Evolutionary conservation across 2,113 vertebrate species (phyloP).

Genomic region (Tragelaphus scriptus): DNA sequence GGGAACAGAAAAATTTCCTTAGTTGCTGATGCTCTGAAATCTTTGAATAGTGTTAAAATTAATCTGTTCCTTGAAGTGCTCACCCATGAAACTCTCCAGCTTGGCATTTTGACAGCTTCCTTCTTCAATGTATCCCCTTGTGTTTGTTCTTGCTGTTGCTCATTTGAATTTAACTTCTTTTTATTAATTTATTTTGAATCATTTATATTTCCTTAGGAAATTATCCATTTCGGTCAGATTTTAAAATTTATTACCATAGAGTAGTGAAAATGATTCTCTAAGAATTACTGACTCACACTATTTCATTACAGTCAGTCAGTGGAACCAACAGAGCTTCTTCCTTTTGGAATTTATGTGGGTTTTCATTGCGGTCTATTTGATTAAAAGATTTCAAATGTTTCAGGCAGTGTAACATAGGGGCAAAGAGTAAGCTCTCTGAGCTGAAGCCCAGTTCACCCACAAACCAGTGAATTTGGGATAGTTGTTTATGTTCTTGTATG

Average conservation of each 20-base stretch:
- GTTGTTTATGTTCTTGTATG: neutral
- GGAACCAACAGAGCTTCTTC: neutral
- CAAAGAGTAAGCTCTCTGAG: neutral
- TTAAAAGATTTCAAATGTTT: neutral
- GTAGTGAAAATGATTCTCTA: neutral
- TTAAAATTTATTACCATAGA: neutral
- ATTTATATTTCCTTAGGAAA: neutral
- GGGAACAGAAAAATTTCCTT: neutral
- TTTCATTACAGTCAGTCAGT: neutral
- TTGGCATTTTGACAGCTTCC: neutral
- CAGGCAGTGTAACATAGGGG: neutral
- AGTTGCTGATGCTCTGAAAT: neutral
- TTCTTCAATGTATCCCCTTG: neutral
- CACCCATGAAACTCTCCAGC: neutral
- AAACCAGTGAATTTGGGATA: neutral
- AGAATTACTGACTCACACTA: neutral
- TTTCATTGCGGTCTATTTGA: neutral
- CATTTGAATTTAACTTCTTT: neutral
- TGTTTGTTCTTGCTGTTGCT: neutral
- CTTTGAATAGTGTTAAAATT: neutral
- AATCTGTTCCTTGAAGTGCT: neutral
- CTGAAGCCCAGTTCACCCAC: neutral
- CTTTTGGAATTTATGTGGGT: neutral
- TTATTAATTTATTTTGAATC: conserved; percentile 13
- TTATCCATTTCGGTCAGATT: neutral